Evolutionary conservation across 2,888 invertebrate species (phyloP), one percentile per base, ranked within the genome.

Genomic region (Cryptus viduatorius): DNA sequence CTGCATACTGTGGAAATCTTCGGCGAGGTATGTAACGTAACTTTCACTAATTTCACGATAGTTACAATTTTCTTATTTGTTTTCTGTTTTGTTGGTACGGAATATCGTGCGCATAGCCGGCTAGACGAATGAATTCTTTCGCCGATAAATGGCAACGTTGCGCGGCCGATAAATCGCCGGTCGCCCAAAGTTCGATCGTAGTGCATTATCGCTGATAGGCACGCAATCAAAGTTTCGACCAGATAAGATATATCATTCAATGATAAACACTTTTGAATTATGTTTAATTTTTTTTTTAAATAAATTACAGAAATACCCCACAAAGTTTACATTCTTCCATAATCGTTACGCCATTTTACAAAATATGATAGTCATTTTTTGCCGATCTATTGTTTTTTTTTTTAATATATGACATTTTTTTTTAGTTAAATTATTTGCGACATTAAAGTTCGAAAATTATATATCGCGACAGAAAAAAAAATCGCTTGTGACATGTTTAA

Each of bases 1-100:
- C 71, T 72, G 53, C 72, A 79, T 79, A 42, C n/a, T 19, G 79
- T 37, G 69, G 56, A 79, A 65, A 29, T 69, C n/a, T 53, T 29
- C 8, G 1, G 19, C 69, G 46, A 69, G 78, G 42, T 79, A 65
- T 53, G 64, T 61, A 46, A 16, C 12, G 48, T 19, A 72, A 79
- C 65, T 79, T 72, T 79, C 65, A 79, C 79, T 65, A 14, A 42
- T 69, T 61, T 48, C 24, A 29, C 69, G 61, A 19, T 8, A 67
- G 44, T 61, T 69, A 48, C 61, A 14, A 4, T n/a, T 78, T 65
- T 24, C 14, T 53, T 19, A 16, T 31, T 50, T 71, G 19, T 72
- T 24, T 59, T 56, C 16, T 24, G n/a, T 29, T 31, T n/a, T 12
- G 37, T 12, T 53, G n/a, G 1, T 7, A 31, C 24, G 31, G 59